phyloP scores from a whole-genome alignment of 2,113 vertebrate genomes.

The Columba janthina region DNA sequence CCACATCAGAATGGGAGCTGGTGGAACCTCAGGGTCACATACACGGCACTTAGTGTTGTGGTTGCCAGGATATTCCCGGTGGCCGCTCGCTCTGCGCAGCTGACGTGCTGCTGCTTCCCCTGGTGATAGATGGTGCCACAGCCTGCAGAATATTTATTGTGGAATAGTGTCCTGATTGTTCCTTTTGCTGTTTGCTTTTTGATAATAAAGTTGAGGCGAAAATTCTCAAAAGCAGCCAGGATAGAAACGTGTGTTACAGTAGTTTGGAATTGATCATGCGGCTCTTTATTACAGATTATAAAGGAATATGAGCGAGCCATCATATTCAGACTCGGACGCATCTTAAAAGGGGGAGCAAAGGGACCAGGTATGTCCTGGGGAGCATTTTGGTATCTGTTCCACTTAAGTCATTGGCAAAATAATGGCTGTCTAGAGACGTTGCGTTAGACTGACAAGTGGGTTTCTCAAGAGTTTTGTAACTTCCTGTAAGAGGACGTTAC shows the following conservation, averaged over 20 bases:
- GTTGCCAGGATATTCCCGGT: neutral
- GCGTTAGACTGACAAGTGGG: neutral
- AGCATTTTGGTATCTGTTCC: neutral
- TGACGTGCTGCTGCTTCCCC: neutral
- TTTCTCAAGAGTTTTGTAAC: neutral
- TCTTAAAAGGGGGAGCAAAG: constrained; percentile 91
- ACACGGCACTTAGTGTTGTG: neutral
- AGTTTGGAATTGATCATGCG: neutral
- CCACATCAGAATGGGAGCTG: neutral
- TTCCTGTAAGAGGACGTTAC: neutral
- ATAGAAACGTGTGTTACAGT: neutral
- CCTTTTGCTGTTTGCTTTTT: neutral
- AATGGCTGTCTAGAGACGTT: neutral
- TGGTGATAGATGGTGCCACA: neutral
- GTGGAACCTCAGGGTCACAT: neutral
- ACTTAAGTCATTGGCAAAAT: neutral
- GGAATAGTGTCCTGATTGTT: neutral
- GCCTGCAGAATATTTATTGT: neutral
- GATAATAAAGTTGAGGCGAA: neutral
- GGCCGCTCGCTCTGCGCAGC: neutral
- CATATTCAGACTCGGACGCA: constrained; percentile 92
- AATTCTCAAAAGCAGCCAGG: neutral
- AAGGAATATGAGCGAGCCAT: constrained; percentile 96
- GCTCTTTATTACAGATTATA: constrained; percentile 80
- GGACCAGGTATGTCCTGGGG: constrained; percentile 85